Evolutionary conservation across 2,113 vertebrate genomes (phyloP), one percentile per base, ranked within the genome.

Genomic region (Scomber japonicus): DNA sequence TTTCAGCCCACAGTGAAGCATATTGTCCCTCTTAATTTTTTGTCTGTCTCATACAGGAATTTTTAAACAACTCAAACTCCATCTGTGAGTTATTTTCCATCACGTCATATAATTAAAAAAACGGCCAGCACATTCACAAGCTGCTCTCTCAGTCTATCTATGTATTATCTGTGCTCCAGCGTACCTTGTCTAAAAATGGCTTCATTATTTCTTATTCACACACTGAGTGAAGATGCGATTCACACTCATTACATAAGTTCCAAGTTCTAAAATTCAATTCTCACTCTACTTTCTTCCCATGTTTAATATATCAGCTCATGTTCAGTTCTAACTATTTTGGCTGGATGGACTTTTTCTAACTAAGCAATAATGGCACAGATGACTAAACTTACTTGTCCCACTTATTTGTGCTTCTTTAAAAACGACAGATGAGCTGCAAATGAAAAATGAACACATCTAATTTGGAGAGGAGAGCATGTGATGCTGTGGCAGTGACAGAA

Each of bases 141-240:
- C 35, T 9, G 9, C 16, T 53, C 12, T 72, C 65, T 30, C 61
- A 14, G 59, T 54, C 60, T 35, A 44, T 45, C 57, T 45, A 54
- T 0, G 11, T 60, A 53, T 50, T 46, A 48, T 82, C 63, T 15
- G 6, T 11, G 11, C 64, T 68, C 50, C 66, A 73, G 55, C 75
- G 81, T 72, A 81, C 74, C 56, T 84, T 11, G 1, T 80, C 87
- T 90, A 85, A 86, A 90, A 86, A 89, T 87, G 78, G 81, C 61
- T 46, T 81, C 74, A 88, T 85, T 85, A 87, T 84, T 80, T 86
- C 68, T 80, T 69, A 66, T 88, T 90, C 82, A 51, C 82, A 87
- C 80, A n/a, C 19, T 15, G 57, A 77, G 17, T 12, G 71, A 60
- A 82, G 61, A 86, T 49, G 79, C n/a, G 70, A 82, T 88, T 87